phyloP scores from a whole-genome alignment of 1,140 invertebrate species.

The Dreissena polymorpha region DNA sequence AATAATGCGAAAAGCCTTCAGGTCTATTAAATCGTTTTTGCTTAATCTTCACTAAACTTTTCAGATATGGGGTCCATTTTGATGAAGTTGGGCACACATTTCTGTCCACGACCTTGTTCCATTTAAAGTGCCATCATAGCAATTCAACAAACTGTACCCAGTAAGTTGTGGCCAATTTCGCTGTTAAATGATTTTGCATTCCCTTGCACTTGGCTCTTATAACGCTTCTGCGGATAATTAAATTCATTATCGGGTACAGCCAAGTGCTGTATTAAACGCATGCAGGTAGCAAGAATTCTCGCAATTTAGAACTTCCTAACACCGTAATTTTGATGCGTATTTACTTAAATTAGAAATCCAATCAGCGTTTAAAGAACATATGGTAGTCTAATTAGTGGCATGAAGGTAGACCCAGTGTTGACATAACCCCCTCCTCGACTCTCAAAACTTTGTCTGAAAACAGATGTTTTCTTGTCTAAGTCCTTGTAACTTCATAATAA shows the following conservation, averaged over 20 bases:
- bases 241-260: background rate
- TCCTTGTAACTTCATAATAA: background rate
- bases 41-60: no score
- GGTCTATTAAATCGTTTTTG: no score
- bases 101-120: no score
- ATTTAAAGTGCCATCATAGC: no score
- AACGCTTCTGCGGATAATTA: background rate
- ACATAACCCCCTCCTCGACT: background rate
- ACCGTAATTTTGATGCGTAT: background rate
- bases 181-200: no score
- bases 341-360: background rate
- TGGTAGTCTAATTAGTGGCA: background rate
- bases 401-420: constrained; percentile 1
- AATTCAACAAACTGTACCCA: no score
- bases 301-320: background rate
- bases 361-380: background rate
- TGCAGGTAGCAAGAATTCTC: background rate
- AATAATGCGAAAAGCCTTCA: no score
- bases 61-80: no score
- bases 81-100: no score
- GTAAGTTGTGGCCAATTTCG: no score
- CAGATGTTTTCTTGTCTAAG: background rate
- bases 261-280: no score
- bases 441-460: background rate
- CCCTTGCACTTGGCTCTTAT: background rate